Evolutionary conservation across 92 coral and sea anemone species (phyloP).

Genomic region (Palythoa grandis): DNA sequence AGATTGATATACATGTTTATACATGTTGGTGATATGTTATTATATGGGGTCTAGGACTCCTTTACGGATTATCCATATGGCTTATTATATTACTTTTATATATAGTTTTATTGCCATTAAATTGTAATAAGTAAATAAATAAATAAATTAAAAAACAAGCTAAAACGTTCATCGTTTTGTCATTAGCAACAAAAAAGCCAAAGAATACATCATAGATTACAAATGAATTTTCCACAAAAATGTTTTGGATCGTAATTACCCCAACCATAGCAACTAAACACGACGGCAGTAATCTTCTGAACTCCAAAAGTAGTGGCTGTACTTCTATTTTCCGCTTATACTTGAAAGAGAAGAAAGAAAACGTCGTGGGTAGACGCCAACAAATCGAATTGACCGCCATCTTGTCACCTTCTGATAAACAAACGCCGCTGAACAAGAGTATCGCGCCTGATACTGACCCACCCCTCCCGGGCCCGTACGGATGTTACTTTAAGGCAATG

Average conservation of each 20-base stretch:
- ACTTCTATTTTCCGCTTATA: constrained; percentile 64
- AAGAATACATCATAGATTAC: neutral
- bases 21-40: too few relatives aligned
- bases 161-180: neutral
- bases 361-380: constrained; percentile 78
- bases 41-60: too few relatives aligned
- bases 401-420: constrained; percentile 61
- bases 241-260: constrained; percentile 39
- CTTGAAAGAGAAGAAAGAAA: constrained; percentile 70
- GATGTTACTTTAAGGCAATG: too few relatives aligned
- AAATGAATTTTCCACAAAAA: neutral
- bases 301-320: constrained; percentile 74
- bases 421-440: constrained; percentile 42
- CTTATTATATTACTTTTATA: too few relatives aligned
- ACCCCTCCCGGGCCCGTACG: too few relatives aligned
- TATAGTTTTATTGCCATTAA: too few relatives aligned
- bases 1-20: too few relatives aligned
- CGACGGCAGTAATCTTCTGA: constrained; percentile 74
- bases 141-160: neutral
- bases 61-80: too few relatives aligned
- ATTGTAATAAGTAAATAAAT: too few relatives aligned
- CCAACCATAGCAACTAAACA: constrained; percentile 68
- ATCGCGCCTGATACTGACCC: neutral
- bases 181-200: neutral
- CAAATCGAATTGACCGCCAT: constrained; percentile 98